Percentiles rank a stretch among this genome's conserved stretches.
Evolutionary conservation across 2,888 invertebrate genomes (phyloP).

Genomic region (Limnephilus auricula): DNA sequence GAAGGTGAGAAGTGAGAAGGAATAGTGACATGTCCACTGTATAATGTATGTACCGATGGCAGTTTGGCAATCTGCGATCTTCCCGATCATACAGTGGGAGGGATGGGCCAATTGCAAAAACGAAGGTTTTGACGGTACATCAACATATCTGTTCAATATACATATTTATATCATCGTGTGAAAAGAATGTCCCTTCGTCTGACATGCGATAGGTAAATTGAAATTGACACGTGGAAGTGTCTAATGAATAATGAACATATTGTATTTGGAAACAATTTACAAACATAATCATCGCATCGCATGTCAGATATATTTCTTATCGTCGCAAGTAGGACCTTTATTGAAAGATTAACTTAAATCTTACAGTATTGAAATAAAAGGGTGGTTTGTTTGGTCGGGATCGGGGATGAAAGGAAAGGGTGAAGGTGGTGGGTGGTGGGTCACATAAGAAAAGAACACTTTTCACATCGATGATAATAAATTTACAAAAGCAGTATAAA

Average conservation of each 20-base stretch:
- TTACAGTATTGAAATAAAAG: not conserved
- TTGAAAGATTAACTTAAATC: conserved; percentile 20
- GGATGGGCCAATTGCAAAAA: conserved; percentile 79
- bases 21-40: conserved; percentile 44
- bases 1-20: conserved; percentile 2
- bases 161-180: conserved; percentile 62
- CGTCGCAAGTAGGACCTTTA: not conserved
- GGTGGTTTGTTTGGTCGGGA: not conserved
- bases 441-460: conserved; percentile 54
- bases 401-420: not conserved
- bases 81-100: conserved; percentile 74
- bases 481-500: conserved; percentile 61
- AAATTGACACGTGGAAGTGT: not conserved
- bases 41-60: conserved; percentile 29
- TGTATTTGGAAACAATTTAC: conserved; percentile 18
- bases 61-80: conserved; percentile 26
- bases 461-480: conserved; percentile 64
- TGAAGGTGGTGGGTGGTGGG: not conserved
- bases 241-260: not conserved
- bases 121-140: conserved; percentile 73
- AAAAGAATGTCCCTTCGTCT: conserved; percentile 48
- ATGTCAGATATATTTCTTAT: conserved; percentile 38
- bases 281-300: conserved; percentile 35
- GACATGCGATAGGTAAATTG: conserved; percentile 39
- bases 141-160: conserved; percentile 50